phyloP scores from a whole-genome alignment of 37 sponge, comb jelly and placozoan genomes.

The Haliclona indistincta region DNA sequence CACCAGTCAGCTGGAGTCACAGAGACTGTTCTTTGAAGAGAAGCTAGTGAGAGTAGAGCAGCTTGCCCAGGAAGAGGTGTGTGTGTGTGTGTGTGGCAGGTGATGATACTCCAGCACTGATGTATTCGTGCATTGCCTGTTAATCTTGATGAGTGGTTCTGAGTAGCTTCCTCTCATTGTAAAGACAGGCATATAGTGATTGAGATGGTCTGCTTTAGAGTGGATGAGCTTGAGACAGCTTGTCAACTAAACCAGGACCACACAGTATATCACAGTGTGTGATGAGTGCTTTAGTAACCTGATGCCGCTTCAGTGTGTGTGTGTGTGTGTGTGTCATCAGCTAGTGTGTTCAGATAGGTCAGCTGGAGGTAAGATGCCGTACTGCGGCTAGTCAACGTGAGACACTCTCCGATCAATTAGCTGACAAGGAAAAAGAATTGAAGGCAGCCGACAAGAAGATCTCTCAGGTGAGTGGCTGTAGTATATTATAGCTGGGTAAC shows the following conservation, averaged over 20 bases:
- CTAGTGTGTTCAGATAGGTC: constrained; percentile 20
- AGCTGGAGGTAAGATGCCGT: constrained; percentile 55
- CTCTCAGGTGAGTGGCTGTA: constrained; percentile 1
- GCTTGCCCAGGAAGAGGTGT: constrained; percentile 73
- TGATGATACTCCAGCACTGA: neutral
- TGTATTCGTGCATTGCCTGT: neutral
- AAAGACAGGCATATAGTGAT: constrained; percentile 3
- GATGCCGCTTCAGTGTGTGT: neutral
- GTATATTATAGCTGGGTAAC: neutral
- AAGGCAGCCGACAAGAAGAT: constrained; percentile 68
- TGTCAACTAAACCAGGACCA: neutral
- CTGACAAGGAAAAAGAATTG: constrained; percentile 63
- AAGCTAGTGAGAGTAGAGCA: constrained; percentile 77
- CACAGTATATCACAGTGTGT: neutral
- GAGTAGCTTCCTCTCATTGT: neutral
- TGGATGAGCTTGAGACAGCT: neutral
- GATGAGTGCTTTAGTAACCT: constrained; percentile 11
- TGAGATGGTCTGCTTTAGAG: neutral
- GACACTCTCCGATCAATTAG: constrained; percentile 35
- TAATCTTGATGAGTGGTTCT: constrained; percentile 1
- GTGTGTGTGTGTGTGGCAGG: neutral
- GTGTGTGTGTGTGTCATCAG: neutral
- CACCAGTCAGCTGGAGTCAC: constrained; percentile 94
- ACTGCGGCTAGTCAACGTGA: constrained; percentile 36
- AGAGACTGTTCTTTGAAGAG: constrained; percentile 94